Percentiles rank a stretch among this genome's conserved stretches.
Evolutionary conservation across 92 coral and sea anemone genomes (phyloP).

Genomic region (Scolanthus callimorphus): DNA sequence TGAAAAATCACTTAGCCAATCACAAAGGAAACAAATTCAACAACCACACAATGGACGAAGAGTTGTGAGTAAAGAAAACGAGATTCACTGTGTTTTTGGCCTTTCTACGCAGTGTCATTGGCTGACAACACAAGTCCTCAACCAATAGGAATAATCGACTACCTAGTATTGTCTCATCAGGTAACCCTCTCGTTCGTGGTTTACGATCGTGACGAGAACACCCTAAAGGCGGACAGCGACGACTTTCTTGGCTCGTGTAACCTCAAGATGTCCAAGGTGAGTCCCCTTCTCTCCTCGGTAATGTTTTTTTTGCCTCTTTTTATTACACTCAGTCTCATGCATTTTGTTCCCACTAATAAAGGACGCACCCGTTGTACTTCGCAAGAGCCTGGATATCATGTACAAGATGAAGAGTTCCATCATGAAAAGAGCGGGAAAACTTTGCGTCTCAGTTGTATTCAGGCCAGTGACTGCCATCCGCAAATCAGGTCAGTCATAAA

Average conservation of each 20-base stretch:
- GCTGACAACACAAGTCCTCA: too few relatives aligned
- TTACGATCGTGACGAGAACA: slow-evolving; percentile 56
- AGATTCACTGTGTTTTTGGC: too few relatives aligned
- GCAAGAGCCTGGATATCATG: slow-evolving; percentile 58
- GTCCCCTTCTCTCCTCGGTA: background rate
- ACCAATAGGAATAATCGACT: too few relatives aligned
- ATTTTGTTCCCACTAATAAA: slow-evolving; percentile 4
- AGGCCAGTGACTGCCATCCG: slow-evolving; percentile 68
- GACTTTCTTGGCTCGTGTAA: slow-evolving; percentile 85
- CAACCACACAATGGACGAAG: too few relatives aligned
- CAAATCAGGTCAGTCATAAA: slow-evolving; percentile 53
- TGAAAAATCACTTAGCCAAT: too few relatives aligned
- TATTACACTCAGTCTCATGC: too few relatives aligned
- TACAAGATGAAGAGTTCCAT: slow-evolving; percentile 62
- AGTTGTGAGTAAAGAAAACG: too few relatives aligned
- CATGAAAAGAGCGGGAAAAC: slow-evolving; percentile 67
- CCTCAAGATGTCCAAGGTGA: slow-evolving; percentile 59
- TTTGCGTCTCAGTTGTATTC: slow-evolving; percentile 68
- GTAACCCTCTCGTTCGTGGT: slow-evolving; percentile 66
- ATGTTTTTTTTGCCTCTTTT: background rate
- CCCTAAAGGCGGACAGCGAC: slow-evolving; percentile 55
- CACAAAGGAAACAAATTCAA: too few relatives aligned
- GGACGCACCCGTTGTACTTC: slow-evolving; percentile 58
- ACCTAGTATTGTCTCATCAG: too few relatives aligned
- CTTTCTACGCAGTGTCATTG: too few relatives aligned